Conservation (phyloP, 2,888 invertebrate genomes). For the Parelbella ahira region DNA sequence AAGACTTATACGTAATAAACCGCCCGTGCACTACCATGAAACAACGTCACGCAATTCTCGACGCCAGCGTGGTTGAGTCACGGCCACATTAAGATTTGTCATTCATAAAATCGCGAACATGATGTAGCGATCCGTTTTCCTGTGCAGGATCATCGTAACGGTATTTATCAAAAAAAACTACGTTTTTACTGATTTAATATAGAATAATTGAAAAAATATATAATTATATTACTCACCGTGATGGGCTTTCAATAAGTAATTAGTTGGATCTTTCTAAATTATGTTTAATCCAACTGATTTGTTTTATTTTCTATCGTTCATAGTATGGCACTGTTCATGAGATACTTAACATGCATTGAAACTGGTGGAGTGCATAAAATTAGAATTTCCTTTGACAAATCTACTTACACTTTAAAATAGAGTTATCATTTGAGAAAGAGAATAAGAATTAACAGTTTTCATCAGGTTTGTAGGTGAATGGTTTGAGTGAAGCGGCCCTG, state of each 20-base stretch:
- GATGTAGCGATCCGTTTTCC: conserved; percentile 42
- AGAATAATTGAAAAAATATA: no score
- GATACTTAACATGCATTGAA: no score
- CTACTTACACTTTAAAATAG: no score
- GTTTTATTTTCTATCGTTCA: no score
- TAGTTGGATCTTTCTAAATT: no score
- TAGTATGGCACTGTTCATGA: no score
- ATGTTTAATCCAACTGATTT: no score
- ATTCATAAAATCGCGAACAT: conserved; percentile 57
- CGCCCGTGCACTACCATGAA: conserved; percentile 41
- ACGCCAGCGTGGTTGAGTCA: conserved; percentile 58
- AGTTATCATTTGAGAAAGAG: neutral
- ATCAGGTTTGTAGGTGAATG: conserved; percentile 54
- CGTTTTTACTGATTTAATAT: no score
- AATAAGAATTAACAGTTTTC: conserved; percentile 33
- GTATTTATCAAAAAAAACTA: conserved; percentile 12
- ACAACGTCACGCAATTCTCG: conserved; percentile 50
- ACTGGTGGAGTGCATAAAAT: no score
- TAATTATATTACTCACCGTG: no score
- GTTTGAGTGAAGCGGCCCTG: conserved; percentile 53
- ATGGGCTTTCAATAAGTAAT: no score
- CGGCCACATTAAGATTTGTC: conserved; percentile 57
- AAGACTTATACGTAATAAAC: conserved; percentile 37
- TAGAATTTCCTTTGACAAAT: no score
- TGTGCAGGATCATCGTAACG: conserved; percentile 24